phyloP scores from a whole-genome alignment of 2,888 invertebrate species.

The Platycnemis pennipes region DNA sequence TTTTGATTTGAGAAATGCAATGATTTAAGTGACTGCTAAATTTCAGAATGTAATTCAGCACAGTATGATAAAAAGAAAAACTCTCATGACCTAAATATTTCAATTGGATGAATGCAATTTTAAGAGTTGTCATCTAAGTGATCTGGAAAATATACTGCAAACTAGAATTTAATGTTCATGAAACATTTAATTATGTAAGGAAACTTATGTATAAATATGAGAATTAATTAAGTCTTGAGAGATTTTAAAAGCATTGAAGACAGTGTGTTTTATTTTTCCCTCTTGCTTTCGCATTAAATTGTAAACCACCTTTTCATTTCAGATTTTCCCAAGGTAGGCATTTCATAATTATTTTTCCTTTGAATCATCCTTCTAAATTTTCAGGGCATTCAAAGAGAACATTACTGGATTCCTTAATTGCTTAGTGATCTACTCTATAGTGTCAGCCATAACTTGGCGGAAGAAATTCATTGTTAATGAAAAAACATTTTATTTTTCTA shows the following conservation, averaged over 20 bases:
- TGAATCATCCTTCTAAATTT: too few relatives aligned
- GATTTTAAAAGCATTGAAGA: too few relatives aligned
- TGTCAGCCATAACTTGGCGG: background rate
- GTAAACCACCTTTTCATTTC: too few relatives aligned
- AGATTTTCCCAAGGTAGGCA: too few relatives aligned
- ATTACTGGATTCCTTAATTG: too few relatives aligned
- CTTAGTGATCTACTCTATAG: too few relatives aligned
- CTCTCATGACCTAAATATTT: background rate
- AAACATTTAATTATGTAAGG: background rate
- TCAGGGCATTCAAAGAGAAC: too few relatives aligned
- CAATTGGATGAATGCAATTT: background rate
- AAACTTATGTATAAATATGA: background rate
- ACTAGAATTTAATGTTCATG: background rate
- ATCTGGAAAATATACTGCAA: background rate
- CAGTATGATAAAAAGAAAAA: background rate
- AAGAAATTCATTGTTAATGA: background rate
- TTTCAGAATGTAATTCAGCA: background rate
- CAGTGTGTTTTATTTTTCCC: too few relatives aligned
- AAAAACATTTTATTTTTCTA: background rate
- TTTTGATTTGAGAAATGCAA: background rate
- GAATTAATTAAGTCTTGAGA: background rate
- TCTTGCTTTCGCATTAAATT: too few relatives aligned
- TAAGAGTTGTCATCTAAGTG: background rate
- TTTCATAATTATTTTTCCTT: too few relatives aligned
- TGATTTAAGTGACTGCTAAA: background rate